Base-by-base conservation (phyloP, 2,797 vertebrate genomes). In the Eleutherodactylus coqui region DNA sequence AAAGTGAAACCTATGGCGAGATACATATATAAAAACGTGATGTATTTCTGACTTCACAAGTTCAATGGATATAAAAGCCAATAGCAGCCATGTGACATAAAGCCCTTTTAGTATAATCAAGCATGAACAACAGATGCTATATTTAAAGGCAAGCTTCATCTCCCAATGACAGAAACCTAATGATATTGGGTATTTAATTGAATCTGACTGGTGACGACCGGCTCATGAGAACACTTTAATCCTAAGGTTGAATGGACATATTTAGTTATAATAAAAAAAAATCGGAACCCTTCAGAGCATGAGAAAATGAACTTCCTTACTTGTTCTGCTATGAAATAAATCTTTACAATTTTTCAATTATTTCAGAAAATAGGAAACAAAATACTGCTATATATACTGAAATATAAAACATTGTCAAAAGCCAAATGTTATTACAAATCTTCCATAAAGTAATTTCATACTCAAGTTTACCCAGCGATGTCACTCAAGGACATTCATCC, bases 111-210 rank as follows among this genome's bases (percentile, higher is more conserved):
- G 29, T 75, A 76, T 64, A 75, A 75, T 60, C 41, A 60, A 60
- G 49, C 43, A 67, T 64, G 34, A 47, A 53, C 41, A 76, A 75
- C 34, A 81, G 29, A 82, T 75, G 79, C 69, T 76, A 64, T 67
- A 82, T 86, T 86, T 82, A 81, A 81, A 81, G 70, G 36, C 41
- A 67, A 75, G 24, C 24, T 60, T 77, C 55, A 79, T 38, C 53
- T 73, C 3, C 45, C 38, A n/a, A 70, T 80, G 41, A 82, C 51
- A 81, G 32, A 82, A 51, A 60, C 13, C 45, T 67, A 75, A 82
- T 81, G 43, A 76, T 34, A 75, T 32, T 76, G 55, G 34, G 27
- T 67, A 76, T 81, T 82, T 75, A 81, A 75, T 82, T 86, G 72
- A 82, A 86, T 82, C 41, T 67, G 70, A 32, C 73, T 75, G 17